phyloP scores from a whole-genome alignment of 2,888 invertebrate species.

The Latrodectus elegans region DNA sequence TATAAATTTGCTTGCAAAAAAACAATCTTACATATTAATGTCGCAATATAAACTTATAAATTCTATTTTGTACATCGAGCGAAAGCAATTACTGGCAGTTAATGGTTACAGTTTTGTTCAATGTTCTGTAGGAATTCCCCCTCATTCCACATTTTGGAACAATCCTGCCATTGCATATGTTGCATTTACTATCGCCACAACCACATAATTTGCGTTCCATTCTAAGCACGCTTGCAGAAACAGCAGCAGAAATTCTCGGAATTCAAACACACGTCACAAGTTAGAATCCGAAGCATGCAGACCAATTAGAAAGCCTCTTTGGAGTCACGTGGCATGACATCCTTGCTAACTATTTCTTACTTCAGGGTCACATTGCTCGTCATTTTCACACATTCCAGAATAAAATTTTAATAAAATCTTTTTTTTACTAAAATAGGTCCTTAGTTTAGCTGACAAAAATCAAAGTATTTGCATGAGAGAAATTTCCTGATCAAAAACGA shows the following conservation, averaged over 20 bases:
- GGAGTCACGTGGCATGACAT: conserved; percentile 36
- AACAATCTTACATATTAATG: too few species aligned
- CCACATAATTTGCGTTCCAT: not conserved
- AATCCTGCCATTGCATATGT: not conserved
- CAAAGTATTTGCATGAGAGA: too few species aligned
- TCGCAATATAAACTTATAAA: too few species aligned
- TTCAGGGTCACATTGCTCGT: conserved; percentile 12
- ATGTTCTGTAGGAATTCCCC: too few species aligned
- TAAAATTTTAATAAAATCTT: conserved; percentile 41
- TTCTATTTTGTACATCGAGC: too few species aligned
- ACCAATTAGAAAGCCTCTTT: conserved; percentile 38
- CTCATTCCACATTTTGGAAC: not conserved
- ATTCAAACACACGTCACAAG: conserved; percentile 39
- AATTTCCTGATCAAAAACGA: too few species aligned
- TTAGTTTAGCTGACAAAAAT: too few species aligned
- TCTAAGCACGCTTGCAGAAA: not conserved
- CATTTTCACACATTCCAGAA: conserved; percentile 19
- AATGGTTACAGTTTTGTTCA: too few species aligned
- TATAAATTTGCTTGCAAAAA: too few species aligned
- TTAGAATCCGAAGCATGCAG: conserved; percentile 11
- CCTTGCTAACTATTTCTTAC: conserved; percentile 36
- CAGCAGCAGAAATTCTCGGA: conserved; percentile 18
- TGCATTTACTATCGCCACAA: not conserved
- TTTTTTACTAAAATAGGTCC: not conserved
- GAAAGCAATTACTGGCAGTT: too few species aligned